phyloP scores from a whole-genome alignment of 1,140 invertebrate genomes.

The Nomia melanderi region DNA sequence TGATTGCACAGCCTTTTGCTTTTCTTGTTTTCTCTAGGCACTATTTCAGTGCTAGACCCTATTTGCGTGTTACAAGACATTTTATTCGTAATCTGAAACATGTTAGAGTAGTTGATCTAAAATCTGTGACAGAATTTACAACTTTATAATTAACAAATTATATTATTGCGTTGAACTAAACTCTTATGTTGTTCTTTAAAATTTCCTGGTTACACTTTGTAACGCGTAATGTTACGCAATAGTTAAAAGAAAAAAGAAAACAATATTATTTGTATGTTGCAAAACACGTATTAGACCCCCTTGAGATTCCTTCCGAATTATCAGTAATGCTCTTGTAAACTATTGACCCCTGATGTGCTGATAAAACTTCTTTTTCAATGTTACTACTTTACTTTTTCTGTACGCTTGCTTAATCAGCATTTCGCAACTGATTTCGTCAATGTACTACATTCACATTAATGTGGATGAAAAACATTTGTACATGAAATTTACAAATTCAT shows the following conservation, averaged over 20 bases:
- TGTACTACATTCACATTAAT: constrained; percentile 30
- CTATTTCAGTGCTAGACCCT: constrained; percentile 51
- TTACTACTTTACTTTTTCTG: constrained; percentile 46
- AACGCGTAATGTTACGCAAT: background rate
- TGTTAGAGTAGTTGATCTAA: constrained; percentile 14
- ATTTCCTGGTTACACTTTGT: background rate
- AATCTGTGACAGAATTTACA: background rate
- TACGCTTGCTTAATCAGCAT: constrained; percentile 56
- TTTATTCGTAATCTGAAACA: constrained; percentile 47
- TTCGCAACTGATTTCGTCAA: constrained; percentile 70
- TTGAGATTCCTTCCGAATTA: constrained; percentile 67
- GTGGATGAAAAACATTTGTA: constrained; percentile 38
- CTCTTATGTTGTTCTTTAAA: background rate
- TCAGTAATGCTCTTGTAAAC: constrained; percentile 71
- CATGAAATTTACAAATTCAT: constrained; percentile 17
- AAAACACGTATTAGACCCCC: constrained; percentile 62
- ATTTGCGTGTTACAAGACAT: constrained; percentile 58
- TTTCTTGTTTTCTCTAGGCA: constrained; percentile 47
- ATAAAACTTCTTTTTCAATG: constrained; percentile 51
- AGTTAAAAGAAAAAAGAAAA: constrained; percentile 27
- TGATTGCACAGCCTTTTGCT: constrained; percentile 50
- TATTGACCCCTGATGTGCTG: constrained; percentile 69
- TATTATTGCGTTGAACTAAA: background rate
- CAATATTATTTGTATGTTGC: constrained; percentile 32
- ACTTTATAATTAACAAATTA: background rate